Base-by-base conservation (phyloP, 2,888 invertebrate species). In the Nudaria mundana region DNA sequence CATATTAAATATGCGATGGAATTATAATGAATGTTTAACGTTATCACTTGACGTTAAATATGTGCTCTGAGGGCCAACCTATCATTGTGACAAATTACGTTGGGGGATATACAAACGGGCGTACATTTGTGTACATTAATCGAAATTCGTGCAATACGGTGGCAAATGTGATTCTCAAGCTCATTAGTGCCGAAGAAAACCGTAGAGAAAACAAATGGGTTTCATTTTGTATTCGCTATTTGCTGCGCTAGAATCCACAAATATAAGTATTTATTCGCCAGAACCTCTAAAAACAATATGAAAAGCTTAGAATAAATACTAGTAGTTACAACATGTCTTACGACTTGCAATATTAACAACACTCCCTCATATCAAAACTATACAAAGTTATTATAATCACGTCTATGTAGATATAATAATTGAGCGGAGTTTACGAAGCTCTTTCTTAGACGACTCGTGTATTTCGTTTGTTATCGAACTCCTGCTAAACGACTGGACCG, bases 151-250 rank as follows among this genome's bases (percentile, higher is more conserved):
- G 49, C 53, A 49, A 65, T 66, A 67, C 42, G 59, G 52, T 60
- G 55, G 53, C 52, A 47, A 67, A 65, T 63, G 60, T 59, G 62
- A 67, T 66, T 66, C 62, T 50, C 44, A 40, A 59, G 45, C 58
- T 71, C 70, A 70, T 75, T 71, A 72, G 61, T 63, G 67, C 57
- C 56, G 61, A 67, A 66, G 59, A 52, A 52, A 62, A 56, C 60
- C 60, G 57, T 64, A 53, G 50, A 66, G 62, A 66, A 64, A 64
- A 71, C 66, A 66, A 71, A 76, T 71, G 63, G 56, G 24, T 30
- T 44, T 48, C 66, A 71, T 74, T 73, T 71, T n/a, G n/a, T n/a
- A n/a, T n/a, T n/a, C n/a, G n/a, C 61, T 73, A 57, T 63, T 54
- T 43, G 63, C 57, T 63, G 62, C 59, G 57, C 67, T 63, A 57